phyloP scores from a whole-genome alignment of 2,888 invertebrate genomes.

The Eutolmus rufibarbis region DNA sequence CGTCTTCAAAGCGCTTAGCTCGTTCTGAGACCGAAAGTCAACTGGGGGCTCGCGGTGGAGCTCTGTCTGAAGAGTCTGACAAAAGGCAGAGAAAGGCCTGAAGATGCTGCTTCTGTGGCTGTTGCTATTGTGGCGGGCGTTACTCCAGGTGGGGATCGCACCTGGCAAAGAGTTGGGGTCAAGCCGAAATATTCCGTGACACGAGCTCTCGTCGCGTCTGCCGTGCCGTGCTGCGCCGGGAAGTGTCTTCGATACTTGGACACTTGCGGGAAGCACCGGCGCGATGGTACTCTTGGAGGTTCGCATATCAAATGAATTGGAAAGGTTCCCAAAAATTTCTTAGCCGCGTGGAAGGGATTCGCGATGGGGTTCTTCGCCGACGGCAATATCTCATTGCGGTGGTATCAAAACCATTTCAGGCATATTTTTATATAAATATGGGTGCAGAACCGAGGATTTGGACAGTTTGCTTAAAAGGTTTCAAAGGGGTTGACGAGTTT shows the following conservation, averaged over 20 bases:
- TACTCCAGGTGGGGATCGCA: neutral
- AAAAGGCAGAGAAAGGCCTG: neutral
- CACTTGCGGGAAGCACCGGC: neutral
- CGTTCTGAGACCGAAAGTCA: neutral
- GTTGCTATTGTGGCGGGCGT: neutral
- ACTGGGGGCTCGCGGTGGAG: neutral
- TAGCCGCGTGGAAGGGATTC: conserved; percentile 20
- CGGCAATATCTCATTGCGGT: neutral
- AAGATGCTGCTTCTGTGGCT: neutral
- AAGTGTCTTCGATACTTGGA: neutral
- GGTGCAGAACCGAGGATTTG: conserved; percentile 59
- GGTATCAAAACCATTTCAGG: conserved; percentile 14
- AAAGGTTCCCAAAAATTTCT: conserved; percentile 38
- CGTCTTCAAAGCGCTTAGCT: neutral
- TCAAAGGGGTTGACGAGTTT: conserved; percentile 47
- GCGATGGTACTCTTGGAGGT: neutral
- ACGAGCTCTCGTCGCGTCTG: neutral
- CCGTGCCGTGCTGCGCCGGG: neutral
- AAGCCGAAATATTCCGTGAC: neutral
- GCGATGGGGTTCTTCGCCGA: neutral
- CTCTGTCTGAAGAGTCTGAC: neutral
- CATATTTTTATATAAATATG: conserved; percentile 59
- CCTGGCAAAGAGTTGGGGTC: neutral
- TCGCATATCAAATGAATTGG: conserved; percentile 8
- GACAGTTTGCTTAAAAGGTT: conserved; percentile 62